phyloP scores from a whole-genome alignment of 2,797 vertebrate species.

The Clarias laeviceps region DNA sequence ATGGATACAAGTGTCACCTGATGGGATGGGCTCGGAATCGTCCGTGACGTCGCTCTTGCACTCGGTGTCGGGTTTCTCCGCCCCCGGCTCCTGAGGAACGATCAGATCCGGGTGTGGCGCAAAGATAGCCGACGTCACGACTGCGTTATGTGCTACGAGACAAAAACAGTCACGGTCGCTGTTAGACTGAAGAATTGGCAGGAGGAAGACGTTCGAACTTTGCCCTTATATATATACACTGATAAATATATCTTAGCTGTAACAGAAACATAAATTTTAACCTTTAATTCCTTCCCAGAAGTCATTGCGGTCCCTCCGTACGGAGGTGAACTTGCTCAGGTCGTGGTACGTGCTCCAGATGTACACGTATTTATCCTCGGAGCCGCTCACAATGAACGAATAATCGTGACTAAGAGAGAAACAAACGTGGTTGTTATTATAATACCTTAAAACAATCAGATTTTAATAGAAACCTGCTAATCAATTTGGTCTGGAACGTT shows the following conservation, averaged over 20 bases:
- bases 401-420: constrained; percentile 87
- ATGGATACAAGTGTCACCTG: constrained; percentile 74
- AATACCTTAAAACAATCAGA: background rate
- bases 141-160: constrained; percentile 91
- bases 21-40: constrained; percentile 85
- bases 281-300: constrained; percentile 99
- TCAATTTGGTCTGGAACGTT: too few relatives aligned
- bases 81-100: constrained; percentile 80
- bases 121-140: constrained; percentile 97
- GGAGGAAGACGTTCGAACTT: background rate
- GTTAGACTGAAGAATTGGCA: background rate
- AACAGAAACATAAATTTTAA: constrained; percentile 59
- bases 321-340: constrained; percentile 96
- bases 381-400: constrained; percentile 96
- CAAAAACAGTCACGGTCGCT: constrained; percentile 6
- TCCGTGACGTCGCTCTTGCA: constrained; percentile 80
- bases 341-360: constrained; percentile 99
- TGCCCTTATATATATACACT: too few relatives aligned
- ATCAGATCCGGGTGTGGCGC: constrained; percentile 94
- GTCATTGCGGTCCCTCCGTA: constrained; percentile 96
- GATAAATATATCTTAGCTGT: background rate
- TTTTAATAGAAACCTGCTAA: background rate
- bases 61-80: constrained; percentile 87
- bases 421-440: background rate
- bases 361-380: constrained; percentile 98